A percentile compares a stretch with the other conserved stretches of the same genome.
Conservation (phyloP, 2,888 invertebrate species). For the Temnothorax rugatulus region DNA sequence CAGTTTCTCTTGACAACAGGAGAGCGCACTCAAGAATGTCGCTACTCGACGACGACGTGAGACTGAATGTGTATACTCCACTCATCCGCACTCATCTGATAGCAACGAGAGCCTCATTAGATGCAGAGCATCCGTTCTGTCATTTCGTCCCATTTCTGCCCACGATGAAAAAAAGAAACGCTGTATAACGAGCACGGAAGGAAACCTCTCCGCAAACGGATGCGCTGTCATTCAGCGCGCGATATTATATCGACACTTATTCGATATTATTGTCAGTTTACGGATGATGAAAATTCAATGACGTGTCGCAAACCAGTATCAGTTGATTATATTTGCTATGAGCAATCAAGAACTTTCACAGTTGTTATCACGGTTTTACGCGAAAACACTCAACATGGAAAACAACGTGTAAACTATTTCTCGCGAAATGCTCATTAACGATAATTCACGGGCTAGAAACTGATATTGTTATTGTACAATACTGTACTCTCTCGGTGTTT, state of each 20-base stretch:
- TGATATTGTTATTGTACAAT: not conserved
- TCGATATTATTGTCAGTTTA: conserved; percentile 57
- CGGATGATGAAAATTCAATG: conserved; percentile 51
- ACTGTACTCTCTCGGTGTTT: not conserved
- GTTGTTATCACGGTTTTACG: conserved; percentile 24
- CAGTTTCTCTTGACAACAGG: conserved; percentile 38
- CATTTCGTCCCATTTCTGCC: conserved; percentile 51
- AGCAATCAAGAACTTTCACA: conserved; percentile 28
- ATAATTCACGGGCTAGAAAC: conserved; percentile 7
- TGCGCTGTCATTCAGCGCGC: conserved; percentile 17
- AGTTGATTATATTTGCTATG: conserved; percentile 41
- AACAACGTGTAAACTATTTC: conserved; percentile 26
- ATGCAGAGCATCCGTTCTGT: conserved; percentile 47
- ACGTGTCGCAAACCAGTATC: conserved; percentile 6
- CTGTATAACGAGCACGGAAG: conserved; percentile 64
- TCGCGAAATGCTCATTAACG: not conserved
- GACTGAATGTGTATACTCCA: conserved; percentile 66
- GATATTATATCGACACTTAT: conserved; percentile 62
- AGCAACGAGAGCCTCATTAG: conserved; percentile 74
- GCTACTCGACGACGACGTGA: conserved; percentile 50
- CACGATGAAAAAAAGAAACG: conserved; percentile 39
- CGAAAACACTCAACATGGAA: conserved; percentile 11
- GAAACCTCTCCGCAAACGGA: conserved; percentile 47
- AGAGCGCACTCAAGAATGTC: conserved; percentile 54
- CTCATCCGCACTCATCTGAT: conserved; percentile 66